A percentile compares a stretch with the other conserved stretches of the same genome.
Evolutionary conservation across 2,888 invertebrate species (phyloP).

Genomic region (Himalopsyche kuldschensis): DNA sequence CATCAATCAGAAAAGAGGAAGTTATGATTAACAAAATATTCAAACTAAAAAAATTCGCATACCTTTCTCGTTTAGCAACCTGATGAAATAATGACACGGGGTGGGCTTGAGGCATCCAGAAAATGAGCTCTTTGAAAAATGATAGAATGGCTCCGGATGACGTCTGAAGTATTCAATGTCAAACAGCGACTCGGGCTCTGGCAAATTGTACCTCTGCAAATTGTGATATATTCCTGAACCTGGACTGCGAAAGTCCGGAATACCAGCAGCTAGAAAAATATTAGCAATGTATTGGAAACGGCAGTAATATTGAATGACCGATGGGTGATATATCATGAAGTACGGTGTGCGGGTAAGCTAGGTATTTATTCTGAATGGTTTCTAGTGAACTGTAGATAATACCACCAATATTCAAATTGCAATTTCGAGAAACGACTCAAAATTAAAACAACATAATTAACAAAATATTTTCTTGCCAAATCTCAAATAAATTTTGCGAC

Average conservation of each 20-base stretch:
- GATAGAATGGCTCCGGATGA: conserved; percentile 92
- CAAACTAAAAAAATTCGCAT: conserved; percentile 11
- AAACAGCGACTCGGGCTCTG: conserved; percentile 91
- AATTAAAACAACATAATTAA: too few relatives aligned
- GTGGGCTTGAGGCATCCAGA: conserved; percentile 90
- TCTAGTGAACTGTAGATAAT: too few relatives aligned
- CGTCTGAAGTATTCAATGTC: conserved; percentile 83
- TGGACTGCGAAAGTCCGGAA: conserved; percentile 94
- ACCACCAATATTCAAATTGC: too few relatives aligned
- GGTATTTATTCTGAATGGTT: too few relatives aligned
- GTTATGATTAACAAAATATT: neutral
- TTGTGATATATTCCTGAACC: conserved; percentile 91
- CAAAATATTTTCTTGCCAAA: too few relatives aligned
- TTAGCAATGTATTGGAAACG: conserved; percentile 20
- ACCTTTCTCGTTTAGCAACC: conserved; percentile 81
- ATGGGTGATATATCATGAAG: too few relatives aligned
- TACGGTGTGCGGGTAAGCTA: too few relatives aligned
- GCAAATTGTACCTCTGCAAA: conserved; percentile 86
- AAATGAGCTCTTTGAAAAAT: conserved; percentile 85
- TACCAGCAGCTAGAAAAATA: conserved; percentile 76
- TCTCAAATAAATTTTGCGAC: too few relatives aligned
- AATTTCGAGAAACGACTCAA: too few relatives aligned
- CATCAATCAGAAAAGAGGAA: too few relatives aligned
- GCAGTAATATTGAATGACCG: too few relatives aligned
- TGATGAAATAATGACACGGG: conserved; percentile 86